Evolutionary conservation across 2,888 invertebrate species (phyloP).

Genomic region (Pyrrhia umbra): DNA sequence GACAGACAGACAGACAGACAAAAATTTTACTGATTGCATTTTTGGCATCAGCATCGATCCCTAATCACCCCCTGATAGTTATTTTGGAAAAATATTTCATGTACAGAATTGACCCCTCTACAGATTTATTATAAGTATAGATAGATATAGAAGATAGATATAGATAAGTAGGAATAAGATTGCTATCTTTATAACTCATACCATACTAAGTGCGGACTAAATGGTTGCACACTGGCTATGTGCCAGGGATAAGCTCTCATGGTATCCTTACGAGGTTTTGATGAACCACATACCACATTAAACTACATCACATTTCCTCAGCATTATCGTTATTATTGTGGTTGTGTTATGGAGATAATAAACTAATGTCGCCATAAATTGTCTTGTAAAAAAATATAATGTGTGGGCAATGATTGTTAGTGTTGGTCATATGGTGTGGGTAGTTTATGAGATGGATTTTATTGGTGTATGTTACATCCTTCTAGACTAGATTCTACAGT

Average conservation of each 20-base stretch:
- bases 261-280: constrained; percentile 48
- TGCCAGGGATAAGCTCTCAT: constrained; percentile 44
- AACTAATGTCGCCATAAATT: constrained; percentile 28
- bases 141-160: too few species aligned
- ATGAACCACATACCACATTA: constrained; percentile 57
- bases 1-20: too few species aligned
- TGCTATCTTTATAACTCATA: constrained; percentile 40
- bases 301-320: constrained; percentile 50
- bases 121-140: too few species aligned
- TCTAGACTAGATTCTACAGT: neutral
- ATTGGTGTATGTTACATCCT: neutral
- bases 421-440: constrained; percentile 14
- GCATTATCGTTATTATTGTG: constrained; percentile 48
- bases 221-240: constrained; percentile 52
- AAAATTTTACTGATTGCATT: too few species aligned
- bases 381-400: constrained; percentile 38
- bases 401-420: constrained; percentile 3
- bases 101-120: too few species aligned
- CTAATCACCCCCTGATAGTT: too few species aligned
- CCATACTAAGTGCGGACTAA: constrained; percentile 29
- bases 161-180: too few species aligned
- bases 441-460: neutral
- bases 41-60: too few species aligned
- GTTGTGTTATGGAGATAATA: constrained; percentile 24
- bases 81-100: too few species aligned